phyloP scores from a whole-genome alignment of 1,140 invertebrate species.

The Nebria ingens region DNA sequence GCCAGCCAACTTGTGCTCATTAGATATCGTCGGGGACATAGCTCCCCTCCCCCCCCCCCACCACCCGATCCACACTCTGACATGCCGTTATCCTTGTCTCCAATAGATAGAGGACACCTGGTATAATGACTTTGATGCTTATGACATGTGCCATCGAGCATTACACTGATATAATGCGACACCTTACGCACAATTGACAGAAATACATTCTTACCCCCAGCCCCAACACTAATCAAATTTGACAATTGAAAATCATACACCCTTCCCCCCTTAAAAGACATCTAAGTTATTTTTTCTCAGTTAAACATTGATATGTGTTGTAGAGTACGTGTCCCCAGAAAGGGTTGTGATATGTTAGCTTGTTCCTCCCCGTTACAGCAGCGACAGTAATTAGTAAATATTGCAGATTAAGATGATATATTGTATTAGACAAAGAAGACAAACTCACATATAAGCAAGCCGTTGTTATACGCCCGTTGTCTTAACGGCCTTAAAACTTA shows the following conservation, averaged over 20 bases:
- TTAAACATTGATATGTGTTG: no score
- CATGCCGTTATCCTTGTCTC: background rate
- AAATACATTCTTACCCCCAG: no score
- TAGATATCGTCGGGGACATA: background rate
- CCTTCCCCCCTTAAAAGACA: no score
- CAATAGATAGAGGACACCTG: constrained; percentile 6
- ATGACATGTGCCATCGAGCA: constrained; percentile 1
- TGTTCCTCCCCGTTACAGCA: background rate
- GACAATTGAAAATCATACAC: no score
- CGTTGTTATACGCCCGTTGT: background rate
- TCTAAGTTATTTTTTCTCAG: no score
- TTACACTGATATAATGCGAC: no score
- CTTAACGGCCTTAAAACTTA: constrained; percentile 9
- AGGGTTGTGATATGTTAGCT: background rate
- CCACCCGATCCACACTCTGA: background rate
- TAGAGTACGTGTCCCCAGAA: no score
- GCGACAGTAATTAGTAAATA: constrained; percentile 8
- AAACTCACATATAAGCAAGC: constrained; percentile 7
- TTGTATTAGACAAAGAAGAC: constrained; percentile 8
- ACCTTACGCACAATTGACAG: no score
- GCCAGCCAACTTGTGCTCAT: background rate
- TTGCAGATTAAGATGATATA: constrained; percentile 9
- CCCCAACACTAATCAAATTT: no score
- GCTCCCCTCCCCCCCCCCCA: background rate
- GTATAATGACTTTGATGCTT: constrained; percentile 6